These are phyloP conservation scores for Caenorhabditis sp. DNA, from an alignment of 2,888 invertebrate species.

Conservation along the genomic window DNA sequence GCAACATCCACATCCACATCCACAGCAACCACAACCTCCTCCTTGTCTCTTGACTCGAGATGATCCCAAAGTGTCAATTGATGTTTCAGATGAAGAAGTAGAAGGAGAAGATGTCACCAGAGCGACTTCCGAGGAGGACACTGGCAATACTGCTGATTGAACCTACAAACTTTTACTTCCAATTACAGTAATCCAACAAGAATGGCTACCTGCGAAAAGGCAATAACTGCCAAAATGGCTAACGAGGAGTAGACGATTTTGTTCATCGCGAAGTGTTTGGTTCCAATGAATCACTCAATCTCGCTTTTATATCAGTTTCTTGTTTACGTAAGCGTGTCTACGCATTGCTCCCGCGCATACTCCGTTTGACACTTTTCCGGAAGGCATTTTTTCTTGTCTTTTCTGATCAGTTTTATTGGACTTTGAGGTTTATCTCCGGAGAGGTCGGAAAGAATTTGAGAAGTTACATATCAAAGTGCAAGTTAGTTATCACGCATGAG, in stretches of 20 bases:
- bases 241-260: constrained; percentile 12
- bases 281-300: constrained; percentile 7
- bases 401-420: constrained; percentile 21
- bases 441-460: neutral
- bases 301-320: constrained; percentile 26
- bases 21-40: constrained; percentile 55
- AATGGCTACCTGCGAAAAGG: constrained; percentile 21
- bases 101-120: constrained; percentile 27
- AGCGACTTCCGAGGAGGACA: constrained; percentile 41
- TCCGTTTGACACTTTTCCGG: constrained; percentile 40
- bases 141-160: constrained; percentile 43
- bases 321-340: constrained; percentile 31
- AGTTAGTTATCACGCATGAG: neutral
- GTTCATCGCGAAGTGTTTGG: constrained; percentile 6
- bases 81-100: constrained; percentile 30
- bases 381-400: constrained; percentile 11
- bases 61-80: constrained; percentile 60
- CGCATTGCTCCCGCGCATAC: constrained; percentile 12
- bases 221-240: constrained; percentile 22
- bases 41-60: constrained; percentile 61
- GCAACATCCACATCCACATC: constrained; percentile 55
- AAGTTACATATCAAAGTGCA: neutral
- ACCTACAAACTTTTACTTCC: constrained; percentile 22
- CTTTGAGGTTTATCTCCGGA: constrained; percentile 26
- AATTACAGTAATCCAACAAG: neutral